Evolutionary conservation across 2,113 vertebrate species (phyloP), one percentile per base, ranked within the genome.

Genomic region (Chlorodrepanis virens): DNA sequence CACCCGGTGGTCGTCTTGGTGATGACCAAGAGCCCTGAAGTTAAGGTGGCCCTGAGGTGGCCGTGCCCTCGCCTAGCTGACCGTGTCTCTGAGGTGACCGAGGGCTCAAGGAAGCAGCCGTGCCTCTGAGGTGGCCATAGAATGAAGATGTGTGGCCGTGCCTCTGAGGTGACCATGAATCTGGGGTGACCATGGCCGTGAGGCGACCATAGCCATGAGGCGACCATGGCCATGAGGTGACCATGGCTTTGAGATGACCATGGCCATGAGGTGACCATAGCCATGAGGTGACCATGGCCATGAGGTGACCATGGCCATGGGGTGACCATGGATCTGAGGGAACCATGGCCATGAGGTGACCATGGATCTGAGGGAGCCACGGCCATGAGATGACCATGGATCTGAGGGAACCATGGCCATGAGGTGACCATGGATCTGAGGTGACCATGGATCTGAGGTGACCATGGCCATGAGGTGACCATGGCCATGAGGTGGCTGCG

Each of bases 401-500:
- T 3, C 1, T 59, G 47, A 35, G 11, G 24, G 10, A 14, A 35
- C 14, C 25, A 16, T 8, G 28, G 10, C 9, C 4, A 1, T 11
- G 12, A 31, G 16, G 8, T 29, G 40, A 21, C 31, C 31, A 11
- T 5, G 17, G 23, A 2, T 14, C 5, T 47, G 7, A 24, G 40
- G 40, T 25, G 13, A 9, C 49, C 40, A 42, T 6, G 29, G 15
- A 2, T 9, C 2, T 39, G 11, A 10, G 54, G 28, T 59, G 28
- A 39, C 56, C 28, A 28, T 16, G n/a, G 27, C 28, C 12, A 3
- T 19, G 56, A 29, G 31, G 13, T 45, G 72, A 24, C 42, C 7
- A 0, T 2, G 23, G 52, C 1, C 1, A 0, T 33, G 24, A 5
- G 29, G 17, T 33, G 19, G n/a, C n/a, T n/a, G n/a, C n/a, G n/a